phyloP scores from a whole-genome alignment of 2,797 vertebrate genomes.

The Mus minutoides region DNA sequence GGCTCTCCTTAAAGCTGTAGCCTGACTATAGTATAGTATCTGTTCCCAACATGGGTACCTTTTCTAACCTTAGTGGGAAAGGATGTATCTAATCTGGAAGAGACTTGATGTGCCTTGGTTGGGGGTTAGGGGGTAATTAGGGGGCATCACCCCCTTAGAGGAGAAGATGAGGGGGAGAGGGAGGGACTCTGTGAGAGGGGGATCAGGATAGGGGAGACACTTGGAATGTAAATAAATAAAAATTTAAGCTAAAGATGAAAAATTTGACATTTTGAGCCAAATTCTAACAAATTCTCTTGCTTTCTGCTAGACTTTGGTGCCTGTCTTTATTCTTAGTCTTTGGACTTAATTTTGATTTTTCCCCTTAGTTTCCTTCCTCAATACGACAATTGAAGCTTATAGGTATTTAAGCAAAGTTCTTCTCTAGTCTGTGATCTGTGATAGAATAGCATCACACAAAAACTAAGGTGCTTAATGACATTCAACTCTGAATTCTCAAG shows the following conservation, averaged over 20 bases:
- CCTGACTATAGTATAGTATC: neutral
- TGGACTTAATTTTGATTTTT: neutral
- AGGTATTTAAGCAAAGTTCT: neutral
- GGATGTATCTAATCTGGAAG: neutral
- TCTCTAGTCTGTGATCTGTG: neutral
- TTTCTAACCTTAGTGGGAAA: neutral
- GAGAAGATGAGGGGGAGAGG: neutral
- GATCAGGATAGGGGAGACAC: too few species aligned
- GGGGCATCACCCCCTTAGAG: neutral
- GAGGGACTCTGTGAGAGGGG: too few species aligned
- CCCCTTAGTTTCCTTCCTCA: slow-evolving; percentile 34
- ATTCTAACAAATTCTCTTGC: neutral
- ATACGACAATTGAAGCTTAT: neutral
- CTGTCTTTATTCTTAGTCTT: neutral
- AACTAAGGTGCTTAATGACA: slow-evolving; percentile 23
- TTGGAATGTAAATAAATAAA: too few species aligned
- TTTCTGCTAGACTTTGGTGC: neutral
- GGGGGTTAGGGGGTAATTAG: neutral
- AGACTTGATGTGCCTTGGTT: neutral
- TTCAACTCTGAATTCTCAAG: slow-evolving; percentile 43
- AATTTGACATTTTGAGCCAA: neutral
- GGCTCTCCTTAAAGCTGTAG: neutral
- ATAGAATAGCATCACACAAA: slow-evolving; percentile 16
- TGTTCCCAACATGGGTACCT: neutral
- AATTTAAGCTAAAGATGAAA: neutral